Percentiles rank a stretch among this genome's conserved stretches.
These are phyloP conservation scores for Lagorchestes hirsutus DNA, from an alignment of 2,797 vertebrate genomes.

Conservation along the genomic window DNA sequence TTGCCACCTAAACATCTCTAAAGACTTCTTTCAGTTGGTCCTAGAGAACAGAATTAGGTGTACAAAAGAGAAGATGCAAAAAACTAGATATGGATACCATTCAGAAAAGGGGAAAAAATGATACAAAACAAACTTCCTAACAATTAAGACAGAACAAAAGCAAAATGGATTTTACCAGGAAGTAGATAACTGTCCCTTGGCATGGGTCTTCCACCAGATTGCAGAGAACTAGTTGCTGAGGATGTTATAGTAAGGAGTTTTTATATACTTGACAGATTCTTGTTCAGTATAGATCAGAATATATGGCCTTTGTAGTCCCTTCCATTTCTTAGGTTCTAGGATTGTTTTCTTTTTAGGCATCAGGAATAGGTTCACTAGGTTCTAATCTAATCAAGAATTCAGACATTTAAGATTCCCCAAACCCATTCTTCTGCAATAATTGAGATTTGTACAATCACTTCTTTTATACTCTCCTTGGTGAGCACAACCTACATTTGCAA, in stretches of 20 bases:
- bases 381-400: slow-evolving; percentile 11
- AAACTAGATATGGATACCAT: not conserved
- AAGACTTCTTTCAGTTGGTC: not conserved
- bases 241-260: not conserved
- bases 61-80: not conserved
- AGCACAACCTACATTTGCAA: not conserved
- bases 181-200: not conserved
- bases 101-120: not conserved
- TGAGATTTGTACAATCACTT: not conserved
- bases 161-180: not conserved
- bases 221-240: not conserved
- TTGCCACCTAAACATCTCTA: not conserved
- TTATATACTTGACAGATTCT: not conserved
- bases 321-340: not conserved
- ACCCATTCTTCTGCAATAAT: not conserved
- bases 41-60: not conserved
- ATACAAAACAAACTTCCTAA: not conserved
- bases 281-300: not conserved
- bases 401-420: slow-evolving; percentile 28
- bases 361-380: not conserved
- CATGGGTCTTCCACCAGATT: not conserved
- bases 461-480: slow-evolving; percentile 1
- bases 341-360: not conserved
- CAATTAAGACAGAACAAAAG: not conserved
- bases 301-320: not conserved